Base-by-base conservation (phyloP, 1,140 invertebrate species). In the Drosophila mauritiana region DNA sequence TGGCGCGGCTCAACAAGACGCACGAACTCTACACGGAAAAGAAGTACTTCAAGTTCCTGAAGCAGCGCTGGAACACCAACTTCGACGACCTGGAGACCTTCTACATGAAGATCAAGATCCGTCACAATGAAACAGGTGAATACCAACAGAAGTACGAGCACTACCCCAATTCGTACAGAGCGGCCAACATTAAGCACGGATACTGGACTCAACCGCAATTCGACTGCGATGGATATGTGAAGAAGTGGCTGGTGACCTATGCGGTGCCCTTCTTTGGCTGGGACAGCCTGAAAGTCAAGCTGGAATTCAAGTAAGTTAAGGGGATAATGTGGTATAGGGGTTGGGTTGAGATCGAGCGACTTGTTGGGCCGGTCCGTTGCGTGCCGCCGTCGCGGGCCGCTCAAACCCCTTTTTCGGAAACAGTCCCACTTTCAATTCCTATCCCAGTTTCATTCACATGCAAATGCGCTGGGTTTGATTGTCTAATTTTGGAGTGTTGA, bases 191-290 rank as follows among this genome's bases (percentile, higher is more conserved):
- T 63, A 94, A 95, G 58, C 96, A 99, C 92, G 98, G 98, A 8
- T 95, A 97, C 91, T 99, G 98, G 98, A 96, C 97, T 43, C 93
- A 95, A 78, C 98, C 98, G 3, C 97, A 97, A 90, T 99, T 97
- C 92, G 98, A 99, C 93, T 99, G 98, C 93, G 94, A 97, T 82
- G 98, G 97, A 40, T 97, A 97, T 93, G 94, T 97, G 46, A 96
- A 97, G 82, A 97, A 97, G 93, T 99, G 98, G 98, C 94, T 99
- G 73, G 95, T 99, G 72, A 98, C 97, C 40, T 99, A 99, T 94
- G 96, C 97, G 53, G 96, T 96, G 55, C 98, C 98, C 55, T 99
- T 99, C 95, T 99, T 99, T 93, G 98, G 98, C 56, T 98, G 96
- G 96, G 98, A 99, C 92, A 97, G 95, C 91, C 94, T 99, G 49